Conservation (phyloP, 1,140 invertebrate genomes). For the Pentalonia nigronervosa region DNA sequence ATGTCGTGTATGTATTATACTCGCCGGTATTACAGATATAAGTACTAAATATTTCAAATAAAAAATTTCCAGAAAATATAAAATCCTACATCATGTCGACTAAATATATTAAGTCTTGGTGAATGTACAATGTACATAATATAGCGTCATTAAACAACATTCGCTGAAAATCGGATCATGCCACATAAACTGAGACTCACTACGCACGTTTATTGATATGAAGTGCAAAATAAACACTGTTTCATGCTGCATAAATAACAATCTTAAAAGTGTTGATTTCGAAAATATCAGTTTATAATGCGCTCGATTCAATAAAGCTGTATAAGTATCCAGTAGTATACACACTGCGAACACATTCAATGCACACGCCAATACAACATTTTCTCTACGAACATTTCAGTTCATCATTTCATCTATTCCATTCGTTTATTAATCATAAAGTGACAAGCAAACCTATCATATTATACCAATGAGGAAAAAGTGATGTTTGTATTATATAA, state of each 20-base stretch:
- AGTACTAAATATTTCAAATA: too few relatives aligned
- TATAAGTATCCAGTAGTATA: not conserved
- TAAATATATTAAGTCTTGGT: too few relatives aligned
- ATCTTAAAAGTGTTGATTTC: not conserved
- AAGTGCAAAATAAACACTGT: not conserved
- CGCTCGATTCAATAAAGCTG: not conserved
- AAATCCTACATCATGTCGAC: too few relatives aligned
- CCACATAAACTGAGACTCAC: not conserved
- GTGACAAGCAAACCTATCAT: not conserved
- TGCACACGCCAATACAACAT: too few relatives aligned
- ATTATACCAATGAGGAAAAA: not conserved
- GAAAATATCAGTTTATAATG: not conserved
- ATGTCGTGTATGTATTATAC: not conserved
- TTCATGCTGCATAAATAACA: not conserved
- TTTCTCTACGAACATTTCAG: not conserved
- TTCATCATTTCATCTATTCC: not conserved
- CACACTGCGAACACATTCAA: too few relatives aligned
- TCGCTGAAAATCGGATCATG: not conserved
- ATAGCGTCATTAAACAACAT: not conserved
- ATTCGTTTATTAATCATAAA: not conserved
- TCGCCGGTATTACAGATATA: too few relatives aligned
- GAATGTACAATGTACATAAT: not conserved
- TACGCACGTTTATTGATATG: not conserved
- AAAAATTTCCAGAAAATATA: too few relatives aligned
- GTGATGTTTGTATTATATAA: not conserved